Base-by-base conservation (phyloP, 2,888 invertebrate species). In the Argyra leucocephala region DNA sequence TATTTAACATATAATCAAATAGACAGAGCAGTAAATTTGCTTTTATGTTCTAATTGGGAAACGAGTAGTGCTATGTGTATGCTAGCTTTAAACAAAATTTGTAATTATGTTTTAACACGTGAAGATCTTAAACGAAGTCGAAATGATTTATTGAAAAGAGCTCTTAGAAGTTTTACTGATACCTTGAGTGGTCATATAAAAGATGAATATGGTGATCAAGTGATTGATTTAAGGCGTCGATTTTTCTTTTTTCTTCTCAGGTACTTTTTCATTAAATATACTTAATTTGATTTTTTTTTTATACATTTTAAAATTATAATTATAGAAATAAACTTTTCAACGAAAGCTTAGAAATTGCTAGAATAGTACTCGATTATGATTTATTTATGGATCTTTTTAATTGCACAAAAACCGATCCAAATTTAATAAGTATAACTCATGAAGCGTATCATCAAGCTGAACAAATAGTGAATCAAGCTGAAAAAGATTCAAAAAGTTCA, bases 211-310 rank as follows among this genome's bases (percentile, higher is more conserved):
- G 88, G 89, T 59, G 88, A 87, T 76, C 84, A 90, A 75, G 84
- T 94, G 10, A 86, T 88, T 71, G 89, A 91, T 75, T 82, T 96
- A 57, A 93, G 94, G 0, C 82, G 95, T 71, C 83, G 91, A 71
- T 93, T 92, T 81, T 94, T 93, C 76, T 92, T 94, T 75, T 90
- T 90, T 74, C 78, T 95, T 63, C 82, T 95, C 21, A 86, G 91
- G 89, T 90, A 71, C 66, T n/a, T n/a, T 1, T 24, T 10, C 1
- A n/a, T 57, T 22, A 15, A 18, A 31, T 7, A 15, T 2, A 22
- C 2, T 6, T 57, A 3, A 12, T 7, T 18, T 61, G 9, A 24
- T 31, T 63, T 22, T n/a, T 63, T 58, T 26, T 60, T 61, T 64
- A 15, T n/a, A 31, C 15, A 61, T 48, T 36, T 60, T 57, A n/a